Evolutionary conservation across 2,113 vertebrate species (phyloP), one percentile per base, ranked within the genome.

Genomic region (Menidia beryllina): DNA sequence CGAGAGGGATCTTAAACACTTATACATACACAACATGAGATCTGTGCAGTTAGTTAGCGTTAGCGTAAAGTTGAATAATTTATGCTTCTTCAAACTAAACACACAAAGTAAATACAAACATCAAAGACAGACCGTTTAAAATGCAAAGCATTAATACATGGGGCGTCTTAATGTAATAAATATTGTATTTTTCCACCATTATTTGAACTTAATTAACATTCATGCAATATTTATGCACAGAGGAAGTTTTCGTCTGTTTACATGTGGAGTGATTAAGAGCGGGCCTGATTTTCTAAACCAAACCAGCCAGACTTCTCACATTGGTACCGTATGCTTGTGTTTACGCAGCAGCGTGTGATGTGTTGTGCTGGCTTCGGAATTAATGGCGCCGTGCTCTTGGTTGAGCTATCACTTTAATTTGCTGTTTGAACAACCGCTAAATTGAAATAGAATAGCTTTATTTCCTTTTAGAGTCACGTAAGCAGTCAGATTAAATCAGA

Each of bases 181-280:
- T 91, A 92, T 91, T 90, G 82, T 89, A 93, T 92, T 90, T 89
- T 81, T 83, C 48, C 63, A 81, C 89, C 79, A 82, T 89, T 91
- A 91, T 93, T 92, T 92, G 90, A 90, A 88, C 88, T 90, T 91
- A 92, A 93, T 94, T 93, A 94, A 91, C 89, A 86, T 84, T 90
- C 86, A 91, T 94, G 83, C 82, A 92, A 92, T 91, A 93, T 92
- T 92, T 86, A 94, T 88, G 86, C 69, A 80, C 53, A 73, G 78
- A 85, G 83, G 73, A 88, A 88, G 81, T 88, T 90, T 89, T 78
- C 88, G 84, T 90, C 86, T 89, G 81, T 89, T 93, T 92, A 88
- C 91, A 92, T 89, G 85, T 72, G 75, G 73, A 82, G 80, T 85
- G 89, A 91, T 92, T 92, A 90, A 88, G 89, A 77, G 82, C 50